Evolutionary conservation across 2,797 vertebrate species (phyloP), one percentile per base, ranked within the genome.

Genomic region (Myotis findleyi): DNA sequence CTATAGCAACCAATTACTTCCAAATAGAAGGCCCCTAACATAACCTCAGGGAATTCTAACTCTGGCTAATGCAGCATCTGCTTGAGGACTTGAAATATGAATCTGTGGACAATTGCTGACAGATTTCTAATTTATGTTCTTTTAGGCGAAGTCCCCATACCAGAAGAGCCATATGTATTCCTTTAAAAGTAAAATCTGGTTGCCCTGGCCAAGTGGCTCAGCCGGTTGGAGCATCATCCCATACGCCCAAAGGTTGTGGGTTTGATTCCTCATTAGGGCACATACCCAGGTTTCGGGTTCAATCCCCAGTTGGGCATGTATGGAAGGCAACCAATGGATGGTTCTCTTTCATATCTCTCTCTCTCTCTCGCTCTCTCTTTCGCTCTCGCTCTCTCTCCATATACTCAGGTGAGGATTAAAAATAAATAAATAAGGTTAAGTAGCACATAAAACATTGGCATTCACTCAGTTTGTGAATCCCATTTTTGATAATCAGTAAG

Each of bases 1-100:
- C 30, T 41, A 68, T 0, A 55, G 47, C n/a, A 69, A 77, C 10
- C 8, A 62, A 17, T 20, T 64, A 9, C 80, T 12, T 49, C 55
- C 38, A 66, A 69, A 11, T 90, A 30, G 16, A 47, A 87, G 41
- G 30, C 27, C 8, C 21, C 49, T 68, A 88, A 85, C 4, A 47
- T 6, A 85, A 62, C 47, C 44, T 64, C 73, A 55, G 33, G 18
- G 21, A 90, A 82, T 53, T 73, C 5, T n/a, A 62, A 59, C 41
- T 51, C 33, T 55, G 17, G 33, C 13, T 38, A 75, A 30, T 12
- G 7, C 1, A 51, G 44, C 36, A 66, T 72, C 49, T 88, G 44
- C 27, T 76, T 93, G 5, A 75, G 17, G 20, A 89, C 44, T 79
- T 64, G 57, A 89, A 92, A 90, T 88, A 53, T 72, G 17, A 95